Conservation (phyloP, 1,140 invertebrate genomes). For the Vanessa tameamea region DNA sequence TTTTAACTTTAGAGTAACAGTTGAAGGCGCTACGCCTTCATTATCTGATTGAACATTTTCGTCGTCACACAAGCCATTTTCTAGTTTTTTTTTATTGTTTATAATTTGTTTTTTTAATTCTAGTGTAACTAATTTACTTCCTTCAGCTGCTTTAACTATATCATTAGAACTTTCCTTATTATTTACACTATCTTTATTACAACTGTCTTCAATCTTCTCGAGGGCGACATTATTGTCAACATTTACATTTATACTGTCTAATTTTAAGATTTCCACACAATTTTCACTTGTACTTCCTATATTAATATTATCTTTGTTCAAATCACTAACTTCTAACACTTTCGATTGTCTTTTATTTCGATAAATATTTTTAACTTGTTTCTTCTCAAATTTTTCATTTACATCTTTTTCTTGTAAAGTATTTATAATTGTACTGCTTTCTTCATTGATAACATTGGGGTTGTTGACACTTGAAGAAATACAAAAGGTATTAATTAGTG, state of each 20-base stretch:
- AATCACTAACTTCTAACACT: background rate
- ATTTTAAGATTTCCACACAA: background rate
- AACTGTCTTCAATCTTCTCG: background rate
- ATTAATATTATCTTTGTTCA: background rate
- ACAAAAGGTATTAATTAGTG: slow-evolving; percentile 3
- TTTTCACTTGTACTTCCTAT: background rate
- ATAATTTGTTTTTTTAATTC: background rate
- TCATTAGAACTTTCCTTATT: slow-evolving; percentile 2
- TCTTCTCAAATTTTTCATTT: background rate
- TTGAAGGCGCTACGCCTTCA: background rate
- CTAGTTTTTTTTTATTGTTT: background rate
- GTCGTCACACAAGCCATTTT: background rate
- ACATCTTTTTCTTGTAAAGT: background rate
- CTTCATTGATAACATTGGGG: background rate
- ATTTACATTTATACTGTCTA: background rate
- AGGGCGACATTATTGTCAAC: background rate
- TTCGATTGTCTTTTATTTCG: background rate
- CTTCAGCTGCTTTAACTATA: background rate
- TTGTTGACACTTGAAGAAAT: slow-evolving; percentile 10
- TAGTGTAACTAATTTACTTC: background rate
- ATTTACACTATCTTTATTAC: slow-evolving; percentile 10
- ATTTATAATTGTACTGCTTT: background rate
- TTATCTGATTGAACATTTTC: background rate
- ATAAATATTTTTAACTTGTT: background rate
- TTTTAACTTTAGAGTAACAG: background rate